Conservation (phyloP, 2,888 invertebrate species). For the Anthophora plumipes region DNA sequence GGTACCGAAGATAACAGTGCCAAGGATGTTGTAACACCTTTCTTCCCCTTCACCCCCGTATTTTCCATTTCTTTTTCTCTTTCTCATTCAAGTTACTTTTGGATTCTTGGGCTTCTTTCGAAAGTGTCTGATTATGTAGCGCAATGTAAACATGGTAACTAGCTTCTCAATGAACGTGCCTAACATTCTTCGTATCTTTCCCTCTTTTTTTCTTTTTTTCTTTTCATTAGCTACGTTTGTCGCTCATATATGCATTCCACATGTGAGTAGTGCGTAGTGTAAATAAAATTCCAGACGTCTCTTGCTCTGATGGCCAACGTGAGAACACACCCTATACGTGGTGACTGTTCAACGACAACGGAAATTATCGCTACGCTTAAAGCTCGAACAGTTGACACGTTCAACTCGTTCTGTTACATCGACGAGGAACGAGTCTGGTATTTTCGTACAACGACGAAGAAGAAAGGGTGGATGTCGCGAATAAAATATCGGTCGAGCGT, state of each 20-base stretch:
- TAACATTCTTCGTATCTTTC: conserved; percentile 65
- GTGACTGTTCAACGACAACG: background rate
- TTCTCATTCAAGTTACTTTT: conserved; percentile 32
- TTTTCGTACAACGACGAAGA: background rate
- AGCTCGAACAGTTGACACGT: background rate
- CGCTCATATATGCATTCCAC: conserved; percentile 53
- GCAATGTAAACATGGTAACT: conserved; percentile 76
- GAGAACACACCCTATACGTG: background rate
- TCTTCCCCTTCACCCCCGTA: conserved; percentile 35
- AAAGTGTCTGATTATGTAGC: conserved; percentile 68
- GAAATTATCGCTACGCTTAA: conserved; percentile 19
- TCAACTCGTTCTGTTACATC: no score
- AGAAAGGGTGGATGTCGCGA: background rate
- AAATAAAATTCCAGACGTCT: conserved; percentile 71
- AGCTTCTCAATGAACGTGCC: conserved; percentile 71
- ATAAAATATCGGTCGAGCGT: conserved; percentile 1
- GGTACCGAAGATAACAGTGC: conserved; percentile 60
- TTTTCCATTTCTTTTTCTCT: conserved; percentile 2
- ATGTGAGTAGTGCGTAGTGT: conserved; percentile 64
- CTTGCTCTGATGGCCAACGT: background rate
- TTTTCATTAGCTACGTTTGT: conserved; percentile 58
- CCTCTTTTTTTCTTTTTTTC: no score
- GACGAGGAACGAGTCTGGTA: background rate
- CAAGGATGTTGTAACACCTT: conserved; percentile 66
- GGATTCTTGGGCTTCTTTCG: conserved; percentile 46